phyloP scores from a whole-genome alignment of 2,797 vertebrate species.

The Propithecus deckenii region DNA sequence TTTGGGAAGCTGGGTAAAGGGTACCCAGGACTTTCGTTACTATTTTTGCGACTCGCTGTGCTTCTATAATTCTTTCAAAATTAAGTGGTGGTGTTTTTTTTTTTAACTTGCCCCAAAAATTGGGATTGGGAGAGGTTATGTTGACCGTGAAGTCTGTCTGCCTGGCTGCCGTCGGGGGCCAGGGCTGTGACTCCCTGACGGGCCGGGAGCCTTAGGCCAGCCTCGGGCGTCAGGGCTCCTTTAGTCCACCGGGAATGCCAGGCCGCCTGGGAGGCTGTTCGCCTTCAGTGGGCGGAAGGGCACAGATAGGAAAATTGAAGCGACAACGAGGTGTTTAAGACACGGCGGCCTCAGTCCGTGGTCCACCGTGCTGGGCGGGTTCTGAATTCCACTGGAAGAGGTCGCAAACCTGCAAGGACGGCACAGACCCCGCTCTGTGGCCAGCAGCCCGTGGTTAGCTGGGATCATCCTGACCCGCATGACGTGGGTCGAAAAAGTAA shows the following conservation, averaged over 20 bases:
- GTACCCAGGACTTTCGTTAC: rapidly evolving
- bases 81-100: not conserved
- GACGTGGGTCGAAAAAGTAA: not conserved
- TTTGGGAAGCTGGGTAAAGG: not conserved
- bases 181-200: rapidly evolving
- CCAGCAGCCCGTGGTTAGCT: not conserved
- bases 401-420: not conserved
- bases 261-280: not conserved
- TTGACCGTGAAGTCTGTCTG: rapidly evolving
- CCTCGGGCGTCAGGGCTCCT: not conserved
- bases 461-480: not conserved
- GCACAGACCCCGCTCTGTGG: not conserved
- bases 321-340: not conserved
- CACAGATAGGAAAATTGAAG: not conserved
- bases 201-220: rapidly evolving
- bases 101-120: not conserved
- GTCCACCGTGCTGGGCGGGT: not conserved
- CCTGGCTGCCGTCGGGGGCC: rapidly evolving
- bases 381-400: not conserved
- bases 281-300: not conserved
- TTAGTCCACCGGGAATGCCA: too few relatives aligned
- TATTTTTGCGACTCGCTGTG: not conserved
- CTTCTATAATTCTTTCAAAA: not conserved
- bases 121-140: rapidly evolving
- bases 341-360: too few relatives aligned